Base-by-base conservation (phyloP, 2,113 vertebrate genomes). In the Psephotus haematonotus region DNA sequence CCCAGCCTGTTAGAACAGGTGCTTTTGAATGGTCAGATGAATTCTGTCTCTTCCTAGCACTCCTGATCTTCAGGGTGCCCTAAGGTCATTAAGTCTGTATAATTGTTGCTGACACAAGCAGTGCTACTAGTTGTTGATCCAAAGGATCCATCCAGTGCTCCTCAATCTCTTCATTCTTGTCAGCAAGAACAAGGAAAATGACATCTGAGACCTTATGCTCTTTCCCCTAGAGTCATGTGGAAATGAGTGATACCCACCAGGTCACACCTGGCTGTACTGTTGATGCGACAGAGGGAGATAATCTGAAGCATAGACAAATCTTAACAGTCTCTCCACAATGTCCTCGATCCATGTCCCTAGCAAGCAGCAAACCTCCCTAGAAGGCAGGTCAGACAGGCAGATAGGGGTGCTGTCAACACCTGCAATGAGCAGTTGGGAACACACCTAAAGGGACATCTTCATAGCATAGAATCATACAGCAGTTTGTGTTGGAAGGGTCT, bases 371-470 rank as follows among this genome's bases (percentile, higher is more conserved):
- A 70, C 7, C 11, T 57, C 28, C 11, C 17, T 18, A 70, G 49
- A 55, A 53, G 31, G 16, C 17, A 55, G 20, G 17, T 67, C 19
- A 47, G 12, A 27, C 2, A n/a, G 17, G 7, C 47, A 69, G 10
- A 24, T 2, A 39, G 16, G 9, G 6, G 3, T 4, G 3, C 11
- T 6, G 57, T 4, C n/a, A 46, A 60, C 11, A 64, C 2, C 11
- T 33, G 8, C 31, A 43, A 37, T 29, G 19, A 24, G 6, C 22
- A 55, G 24, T 4, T 41, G 6, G 17, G 9, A 31, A 47, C 10
- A 49, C 10, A 49, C 5, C 10, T 55, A 10, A 72, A 33, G 6
- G 7, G 12, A 28, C 15, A 27, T 16, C 12, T 33, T 72, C 5
- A 6, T 35, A 28, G 7, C 17, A 43, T 27, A 49, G 27, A 64